Conservation (phyloP, 2,888 invertebrate genomes). For the Lasioglossum malachurum region DNA sequence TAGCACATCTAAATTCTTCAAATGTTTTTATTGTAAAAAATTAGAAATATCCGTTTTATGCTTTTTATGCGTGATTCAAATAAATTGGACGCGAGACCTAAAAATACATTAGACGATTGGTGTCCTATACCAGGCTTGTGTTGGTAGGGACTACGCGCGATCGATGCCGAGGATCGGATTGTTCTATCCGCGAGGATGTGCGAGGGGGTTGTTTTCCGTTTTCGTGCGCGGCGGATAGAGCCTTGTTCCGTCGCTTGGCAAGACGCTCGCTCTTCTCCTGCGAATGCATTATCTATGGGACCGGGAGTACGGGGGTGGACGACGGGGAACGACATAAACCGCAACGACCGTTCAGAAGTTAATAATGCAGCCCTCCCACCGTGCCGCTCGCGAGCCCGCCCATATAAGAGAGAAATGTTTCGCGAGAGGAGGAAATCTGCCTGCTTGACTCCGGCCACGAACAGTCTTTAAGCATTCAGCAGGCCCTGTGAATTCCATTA, state of each 20-base stretch:
- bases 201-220: conserved; percentile 21
- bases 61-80: too few species aligned
- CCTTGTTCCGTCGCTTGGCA: neutral
- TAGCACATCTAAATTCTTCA: too few species aligned
- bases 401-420: conserved; percentile 7
- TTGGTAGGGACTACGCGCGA: too few species aligned
- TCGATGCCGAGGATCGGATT: conserved; percentile 54
- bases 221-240: neutral
- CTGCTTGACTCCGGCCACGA: neutral
- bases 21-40: too few species aligned
- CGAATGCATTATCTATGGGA: conserved; percentile 45
- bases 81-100: too few species aligned
- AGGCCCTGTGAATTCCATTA: conserved; percentile 1
- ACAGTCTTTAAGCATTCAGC: conserved; percentile 10
- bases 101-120: too few species aligned
- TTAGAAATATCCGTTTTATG: too few species aligned
- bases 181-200: conserved; percentile 54
- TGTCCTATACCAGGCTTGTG: too few species aligned
- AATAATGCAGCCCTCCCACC: conserved; percentile 46
- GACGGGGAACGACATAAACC: neutral
- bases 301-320: neutral
- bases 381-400: neutral
- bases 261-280: neutral
- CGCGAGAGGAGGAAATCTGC: conserved; percentile 28
- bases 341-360: conserved; percentile 32